Percentiles rank a stretch among this genome's conserved stretches.
These are phyloP conservation scores for Florisuga fusca DNA, from an alignment of 2,797 vertebrate species.

Conservation along the genomic window DNA sequence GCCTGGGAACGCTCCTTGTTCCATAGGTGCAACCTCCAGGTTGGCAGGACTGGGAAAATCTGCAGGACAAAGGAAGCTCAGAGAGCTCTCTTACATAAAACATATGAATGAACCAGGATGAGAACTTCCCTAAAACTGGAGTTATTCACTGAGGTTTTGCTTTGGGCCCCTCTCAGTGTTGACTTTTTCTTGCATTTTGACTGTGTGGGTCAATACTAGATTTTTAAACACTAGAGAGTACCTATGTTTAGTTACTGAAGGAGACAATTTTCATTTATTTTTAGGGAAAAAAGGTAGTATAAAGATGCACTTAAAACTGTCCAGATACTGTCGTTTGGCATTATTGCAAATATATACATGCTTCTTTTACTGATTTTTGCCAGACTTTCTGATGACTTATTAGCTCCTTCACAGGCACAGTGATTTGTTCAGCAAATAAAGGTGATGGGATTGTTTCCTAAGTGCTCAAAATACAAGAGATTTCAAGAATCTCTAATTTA, in stretches of 20 bases:
- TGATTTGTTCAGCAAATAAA: background rate
- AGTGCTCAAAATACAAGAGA: background rate
- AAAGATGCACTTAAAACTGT: background rate
- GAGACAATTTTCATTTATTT: background rate
- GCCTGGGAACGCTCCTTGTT: background rate
- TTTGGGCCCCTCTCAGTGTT: background rate
- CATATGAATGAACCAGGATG: background rate
- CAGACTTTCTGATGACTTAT: background rate
- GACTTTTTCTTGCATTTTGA: conserved; percentile 4
- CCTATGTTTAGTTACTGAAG: background rate
- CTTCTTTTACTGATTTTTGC: background rate
- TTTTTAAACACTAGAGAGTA: background rate
- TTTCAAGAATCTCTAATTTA: background rate
- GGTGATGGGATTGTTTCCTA: background rate
- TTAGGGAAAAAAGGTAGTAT: background rate
- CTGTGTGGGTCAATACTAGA: background rate
- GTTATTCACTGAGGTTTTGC: conserved; percentile 34
- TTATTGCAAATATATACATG: background rate
- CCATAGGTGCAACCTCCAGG: background rate
- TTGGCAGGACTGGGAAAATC: background rate
- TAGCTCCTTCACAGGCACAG: background rate
- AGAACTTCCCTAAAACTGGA: background rate
- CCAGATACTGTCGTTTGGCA: background rate
- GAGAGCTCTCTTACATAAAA: background rate
- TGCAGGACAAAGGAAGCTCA: background rate